Evolutionary conservation across 2,113 vertebrate species (phyloP).

Genomic region (Dicaeum eximium): DNA sequence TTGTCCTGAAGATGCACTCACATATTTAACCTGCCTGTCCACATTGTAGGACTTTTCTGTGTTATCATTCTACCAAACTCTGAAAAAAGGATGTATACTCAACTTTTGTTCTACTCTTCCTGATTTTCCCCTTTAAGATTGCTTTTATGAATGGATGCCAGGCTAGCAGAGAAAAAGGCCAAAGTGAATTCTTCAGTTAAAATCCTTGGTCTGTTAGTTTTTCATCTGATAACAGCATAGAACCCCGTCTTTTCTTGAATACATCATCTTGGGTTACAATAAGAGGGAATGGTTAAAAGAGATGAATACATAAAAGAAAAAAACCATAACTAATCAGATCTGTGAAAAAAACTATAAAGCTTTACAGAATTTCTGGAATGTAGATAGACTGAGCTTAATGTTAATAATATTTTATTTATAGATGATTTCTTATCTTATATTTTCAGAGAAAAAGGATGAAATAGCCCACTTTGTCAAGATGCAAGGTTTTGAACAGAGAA

Average conservation of each 20-base stretch:
- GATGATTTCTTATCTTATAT: neutral
- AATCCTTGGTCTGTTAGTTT: neutral
- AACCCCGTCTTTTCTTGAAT: neutral
- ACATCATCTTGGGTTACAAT: neutral
- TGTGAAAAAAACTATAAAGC: neutral
- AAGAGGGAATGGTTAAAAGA: neutral
- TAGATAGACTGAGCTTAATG: neutral
- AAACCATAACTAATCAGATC: neutral
- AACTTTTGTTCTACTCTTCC: neutral
- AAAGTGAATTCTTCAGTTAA: neutral
- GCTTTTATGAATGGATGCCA: neutral
- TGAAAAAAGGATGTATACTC: neutral
- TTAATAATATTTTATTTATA: neutral
- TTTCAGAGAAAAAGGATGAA: neutral
- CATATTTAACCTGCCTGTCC: neutral
- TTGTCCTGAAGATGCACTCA: neutral
- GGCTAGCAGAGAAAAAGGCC: neutral
- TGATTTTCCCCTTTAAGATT: neutral
- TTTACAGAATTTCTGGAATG: neutral
- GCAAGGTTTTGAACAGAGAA: neutral
- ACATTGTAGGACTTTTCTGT: neutral
- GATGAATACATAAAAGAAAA: neutral
- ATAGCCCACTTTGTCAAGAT: neutral
- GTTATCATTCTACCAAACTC: neutral
- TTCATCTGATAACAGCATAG: neutral